A percentile compares a stretch with the other conserved stretches of the same genome.
These are phyloP conservation scores for Anguilla marmorata DNA, from an alignment of 2,797 vertebrate species.

Conservation along the genomic window DNA sequence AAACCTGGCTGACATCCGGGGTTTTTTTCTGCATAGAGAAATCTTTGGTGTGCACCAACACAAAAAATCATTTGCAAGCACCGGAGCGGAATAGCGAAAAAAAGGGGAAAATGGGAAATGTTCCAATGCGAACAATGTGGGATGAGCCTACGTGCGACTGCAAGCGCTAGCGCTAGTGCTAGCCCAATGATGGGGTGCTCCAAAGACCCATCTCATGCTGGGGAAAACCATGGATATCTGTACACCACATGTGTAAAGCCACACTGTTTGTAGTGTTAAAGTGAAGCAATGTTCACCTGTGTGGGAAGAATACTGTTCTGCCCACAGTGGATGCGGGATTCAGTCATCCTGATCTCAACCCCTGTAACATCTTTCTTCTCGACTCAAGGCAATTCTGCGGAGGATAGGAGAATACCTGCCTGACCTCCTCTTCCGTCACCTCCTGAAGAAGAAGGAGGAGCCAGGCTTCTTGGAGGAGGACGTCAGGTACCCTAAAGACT, in stretches of 20 bases:
- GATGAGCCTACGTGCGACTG: neutral
- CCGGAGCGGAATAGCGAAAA: no score
- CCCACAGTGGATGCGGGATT: neutral
- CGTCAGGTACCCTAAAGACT: conserved; percentile 68
- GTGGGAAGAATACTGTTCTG: conserved; percentile 18
- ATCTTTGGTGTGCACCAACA: no score
- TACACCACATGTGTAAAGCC: neutral
- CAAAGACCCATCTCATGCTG: neutral
- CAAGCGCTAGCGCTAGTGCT: no score
- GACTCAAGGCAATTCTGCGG: conserved; percentile 59
- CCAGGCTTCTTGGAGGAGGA: conserved; percentile 64
- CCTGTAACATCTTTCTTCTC: conserved; percentile 22
- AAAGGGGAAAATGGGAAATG: no score
- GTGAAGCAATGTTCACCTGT: no score
- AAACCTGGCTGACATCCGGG: neutral
- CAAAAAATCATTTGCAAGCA: no score
- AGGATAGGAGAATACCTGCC: conserved; percentile 62
- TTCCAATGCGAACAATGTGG: neutral
- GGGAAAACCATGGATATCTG: neutral
- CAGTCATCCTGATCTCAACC: neutral
- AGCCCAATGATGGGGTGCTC: no score
- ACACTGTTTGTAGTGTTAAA: neutral
- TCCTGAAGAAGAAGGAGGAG: conserved; percentile 55
- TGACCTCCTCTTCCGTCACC: conserved; percentile 67
- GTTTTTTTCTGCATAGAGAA: no score